Evolutionary conservation across 2,113 vertebrate genomes (phyloP).

Genomic region (Myotis lucifugus): DNA sequence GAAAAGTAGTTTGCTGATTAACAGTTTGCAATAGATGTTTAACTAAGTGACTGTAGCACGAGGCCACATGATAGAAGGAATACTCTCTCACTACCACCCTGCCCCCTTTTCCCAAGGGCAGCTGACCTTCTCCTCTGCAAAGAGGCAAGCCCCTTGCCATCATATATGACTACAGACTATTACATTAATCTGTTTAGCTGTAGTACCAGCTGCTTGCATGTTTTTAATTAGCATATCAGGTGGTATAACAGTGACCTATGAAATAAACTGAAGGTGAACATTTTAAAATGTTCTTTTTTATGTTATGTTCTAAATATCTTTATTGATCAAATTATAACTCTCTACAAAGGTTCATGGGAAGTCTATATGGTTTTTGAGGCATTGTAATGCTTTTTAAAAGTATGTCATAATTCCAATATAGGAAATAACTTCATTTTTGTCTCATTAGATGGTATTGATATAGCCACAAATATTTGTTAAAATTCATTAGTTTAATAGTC

Average conservation of each 20-base stretch:
- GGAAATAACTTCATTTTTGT: constrained; percentile 70
- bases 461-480: constrained; percentile 21
- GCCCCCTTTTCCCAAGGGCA: constrained; percentile 87
- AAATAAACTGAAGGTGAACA: constrained; percentile 91
- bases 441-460: constrained; percentile 43
- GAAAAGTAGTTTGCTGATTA: constrained; percentile 19
- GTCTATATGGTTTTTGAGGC: constrained; percentile 74
- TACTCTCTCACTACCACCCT: constrained; percentile 61
- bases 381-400: constrained; percentile 54
- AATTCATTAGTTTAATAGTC: not conserved
- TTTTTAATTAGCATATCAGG: constrained; percentile 92
- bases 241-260: constrained; percentile 89
- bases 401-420: not conserved
- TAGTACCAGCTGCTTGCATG: constrained; percentile 90
- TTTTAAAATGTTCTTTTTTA: constrained; percentile 85
- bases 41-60: constrained; percentile 65
- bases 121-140: constrained; percentile 88
- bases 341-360: constrained; percentile 78
- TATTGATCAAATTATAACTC: constrained; percentile 83
- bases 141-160: constrained; percentile 89
- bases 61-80: constrained; percentile 66
- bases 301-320: constrained; percentile 84
- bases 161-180: constrained; percentile 90
- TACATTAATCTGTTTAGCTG: constrained; percentile 91
- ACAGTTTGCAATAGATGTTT: constrained; percentile 44